These are phyloP conservation scores for Amorpha juglandis DNA, from an alignment of 2,888 invertebrate genomes.

Conservation along the genomic window DNA sequence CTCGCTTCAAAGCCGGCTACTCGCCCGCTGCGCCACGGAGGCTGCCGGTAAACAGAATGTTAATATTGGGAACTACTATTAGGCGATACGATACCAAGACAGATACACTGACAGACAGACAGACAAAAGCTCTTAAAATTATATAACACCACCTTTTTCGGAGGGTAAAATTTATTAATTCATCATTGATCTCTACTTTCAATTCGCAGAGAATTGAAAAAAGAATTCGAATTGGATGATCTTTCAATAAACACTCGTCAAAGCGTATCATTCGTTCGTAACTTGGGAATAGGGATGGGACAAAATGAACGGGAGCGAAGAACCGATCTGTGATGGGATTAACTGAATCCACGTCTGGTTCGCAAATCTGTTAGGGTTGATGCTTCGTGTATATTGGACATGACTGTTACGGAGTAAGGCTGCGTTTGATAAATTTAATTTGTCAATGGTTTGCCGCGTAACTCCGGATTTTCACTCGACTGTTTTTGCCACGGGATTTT, in stretches of 20 bases:
- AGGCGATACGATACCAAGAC: too few relatives aligned
- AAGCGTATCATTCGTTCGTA: constrained; percentile 1
- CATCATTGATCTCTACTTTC: too few relatives aligned
- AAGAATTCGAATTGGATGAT: not conserved
- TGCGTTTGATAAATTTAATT: constrained; percentile 20
- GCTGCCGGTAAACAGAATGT: too few relatives aligned
- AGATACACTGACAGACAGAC: not conserved
- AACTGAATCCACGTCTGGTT: not conserved
- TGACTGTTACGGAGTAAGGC: constrained; percentile 1
- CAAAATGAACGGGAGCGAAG: not conserved
- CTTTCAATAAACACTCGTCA: not conserved
- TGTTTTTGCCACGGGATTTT: not conserved
- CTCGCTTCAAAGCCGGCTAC: too few relatives aligned
- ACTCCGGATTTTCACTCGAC: not conserved
- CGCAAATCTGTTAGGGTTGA: constrained; percentile 7
- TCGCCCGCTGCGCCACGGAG: too few relatives aligned
- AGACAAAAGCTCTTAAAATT: too few relatives aligned
- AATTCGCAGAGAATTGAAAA: not conserved
- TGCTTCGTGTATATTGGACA: constrained; percentile 3
- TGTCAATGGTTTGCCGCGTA: not conserved
- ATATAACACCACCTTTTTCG: too few relatives aligned
- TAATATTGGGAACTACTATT: too few relatives aligned
- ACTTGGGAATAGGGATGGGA: not conserved
- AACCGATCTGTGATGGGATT: constrained; percentile 5
- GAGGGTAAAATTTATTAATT: too few relatives aligned